A percentile compares a stretch with the other conserved stretches of the same genome.
phyloP scores from a whole-genome alignment of 1,140 invertebrate genomes.

The Nasonia giraulti region DNA sequence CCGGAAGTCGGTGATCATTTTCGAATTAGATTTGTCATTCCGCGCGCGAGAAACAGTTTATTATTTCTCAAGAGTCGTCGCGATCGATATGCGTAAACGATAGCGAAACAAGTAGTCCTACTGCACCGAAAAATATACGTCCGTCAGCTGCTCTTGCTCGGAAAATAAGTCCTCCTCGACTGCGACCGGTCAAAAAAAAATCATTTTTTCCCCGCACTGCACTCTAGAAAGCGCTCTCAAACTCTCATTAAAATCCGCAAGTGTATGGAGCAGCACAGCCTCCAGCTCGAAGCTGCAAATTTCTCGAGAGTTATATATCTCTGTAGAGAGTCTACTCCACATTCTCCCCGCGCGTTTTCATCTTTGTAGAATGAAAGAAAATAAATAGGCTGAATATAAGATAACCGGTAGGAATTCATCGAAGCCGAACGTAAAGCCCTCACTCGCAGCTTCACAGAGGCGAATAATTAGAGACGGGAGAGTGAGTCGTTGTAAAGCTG shows the following conservation, averaged over 20 bases:
- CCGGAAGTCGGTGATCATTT: too few species aligned
- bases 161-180: background rate
- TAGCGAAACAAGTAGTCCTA: background rate
- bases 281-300: background rate
- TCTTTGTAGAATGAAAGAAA: background rate
- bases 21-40: too few species aligned
- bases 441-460: background rate
- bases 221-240: background rate
- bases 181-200: background rate
- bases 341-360: background rate
- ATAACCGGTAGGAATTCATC: background rate
- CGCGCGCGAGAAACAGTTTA: too few species aligned
- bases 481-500: background rate
- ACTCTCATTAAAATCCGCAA: background rate
- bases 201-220: background rate
- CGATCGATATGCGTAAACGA: background rate
- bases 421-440: background rate
- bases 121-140: background rate
- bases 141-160: background rate
- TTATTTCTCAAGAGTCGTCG: too few species aligned
- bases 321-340: background rate
- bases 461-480: background rate
- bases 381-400: too few species aligned
- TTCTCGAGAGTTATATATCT: background rate
- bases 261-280: background rate